phyloP scores from a whole-genome alignment of 2,113 vertebrate genomes.

The Seriola rivoliana region DNA sequence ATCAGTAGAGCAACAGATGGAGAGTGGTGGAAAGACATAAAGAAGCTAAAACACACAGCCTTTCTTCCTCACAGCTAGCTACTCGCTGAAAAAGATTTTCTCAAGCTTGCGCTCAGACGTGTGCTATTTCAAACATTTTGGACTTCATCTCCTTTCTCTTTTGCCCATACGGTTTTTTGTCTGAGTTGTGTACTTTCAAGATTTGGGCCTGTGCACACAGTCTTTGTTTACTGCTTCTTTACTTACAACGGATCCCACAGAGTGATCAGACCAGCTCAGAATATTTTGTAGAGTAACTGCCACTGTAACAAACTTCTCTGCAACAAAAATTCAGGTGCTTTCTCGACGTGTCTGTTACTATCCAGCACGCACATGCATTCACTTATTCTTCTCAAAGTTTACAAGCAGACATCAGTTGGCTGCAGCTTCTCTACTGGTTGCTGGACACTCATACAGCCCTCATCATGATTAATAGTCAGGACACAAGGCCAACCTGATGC shows the following conservation, averaged over 20 bases:
- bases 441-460: conserved; percentile 87
- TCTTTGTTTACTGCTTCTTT: conserved; percentile 56
- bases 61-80: conserved; percentile 81
- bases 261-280: conserved; percentile 1
- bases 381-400: conserved; percentile 1
- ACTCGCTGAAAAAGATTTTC: conserved; percentile 72
- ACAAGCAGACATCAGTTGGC: conserved; percentile 13
- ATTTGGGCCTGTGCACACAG: conserved; percentile 40
- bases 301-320: conserved; percentile 19
- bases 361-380: background rate
- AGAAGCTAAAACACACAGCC: conserved; percentile 81
- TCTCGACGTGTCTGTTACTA: background rate
- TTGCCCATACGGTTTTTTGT: conserved; percentile 58
- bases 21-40: conserved; percentile 69
- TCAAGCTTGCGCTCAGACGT: conserved; percentile 78
- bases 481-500: conserved; percentile 87
- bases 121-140: conserved; percentile 70
- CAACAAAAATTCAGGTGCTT: background rate
- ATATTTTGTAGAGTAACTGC: conserved; percentile 10
- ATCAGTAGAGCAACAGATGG: conserved; percentile 72
- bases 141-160: conserved; percentile 60
- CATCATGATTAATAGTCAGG: conserved; percentile 80
- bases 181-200: conserved; percentile 55
- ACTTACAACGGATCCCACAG: conserved; percentile 7
- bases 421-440: conserved; percentile 74